These are phyloP conservation scores for Scomber colias DNA, from an alignment of 2,113 vertebrate genomes.

Conservation along the genomic window DNA sequence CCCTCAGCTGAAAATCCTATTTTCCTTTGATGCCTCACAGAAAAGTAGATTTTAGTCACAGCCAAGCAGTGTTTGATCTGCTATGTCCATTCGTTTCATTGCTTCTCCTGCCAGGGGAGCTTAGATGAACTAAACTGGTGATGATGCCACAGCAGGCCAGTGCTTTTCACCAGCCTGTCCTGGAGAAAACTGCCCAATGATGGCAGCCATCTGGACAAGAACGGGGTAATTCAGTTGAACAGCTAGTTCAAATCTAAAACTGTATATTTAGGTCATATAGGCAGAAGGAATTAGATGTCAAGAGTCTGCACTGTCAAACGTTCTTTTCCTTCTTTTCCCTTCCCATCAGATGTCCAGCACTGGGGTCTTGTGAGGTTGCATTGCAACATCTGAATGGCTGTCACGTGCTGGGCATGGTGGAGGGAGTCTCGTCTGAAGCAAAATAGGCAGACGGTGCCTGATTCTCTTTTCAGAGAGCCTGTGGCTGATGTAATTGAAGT, in stretches of 20 bases:
- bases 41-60: slow-evolving; percentile 76
- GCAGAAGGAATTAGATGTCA: slow-evolving; percentile 47
- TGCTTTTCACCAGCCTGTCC: slow-evolving; percentile 43
- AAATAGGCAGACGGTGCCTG: slow-evolving; percentile 56
- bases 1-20: slow-evolving; percentile 67
- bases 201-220: slow-evolving; percentile 51
- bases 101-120: slow-evolving; percentile 53
- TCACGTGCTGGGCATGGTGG: slow-evolving; percentile 55
- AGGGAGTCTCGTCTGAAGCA: slow-evolving; percentile 36
- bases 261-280: slow-evolving; percentile 45
- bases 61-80: slow-evolving; percentile 75
- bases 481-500: slow-evolving; percentile 79
- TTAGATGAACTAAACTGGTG: slow-evolving; percentile 66
- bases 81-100: slow-evolving; percentile 69
- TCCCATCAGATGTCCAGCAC: slow-evolving; percentile 16
- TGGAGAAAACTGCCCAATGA: slow-evolving; percentile 25
- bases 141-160: slow-evolving; percentile 53
- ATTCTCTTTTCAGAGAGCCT: slow-evolving; percentile 61
- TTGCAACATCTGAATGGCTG: slow-evolving; percentile 37
- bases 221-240: slow-evolving; percentile 24
- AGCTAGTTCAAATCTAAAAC: slow-evolving; percentile 31
- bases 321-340: slow-evolving; percentile 3
- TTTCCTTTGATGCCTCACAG: slow-evolving; percentile 71
- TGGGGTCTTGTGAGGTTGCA: slow-evolving; percentile 39
- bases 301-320: slow-evolving; percentile 21